phyloP scores from a whole-genome alignment of 2,888 invertebrate species.

The Cheilosia vulpina region DNA sequence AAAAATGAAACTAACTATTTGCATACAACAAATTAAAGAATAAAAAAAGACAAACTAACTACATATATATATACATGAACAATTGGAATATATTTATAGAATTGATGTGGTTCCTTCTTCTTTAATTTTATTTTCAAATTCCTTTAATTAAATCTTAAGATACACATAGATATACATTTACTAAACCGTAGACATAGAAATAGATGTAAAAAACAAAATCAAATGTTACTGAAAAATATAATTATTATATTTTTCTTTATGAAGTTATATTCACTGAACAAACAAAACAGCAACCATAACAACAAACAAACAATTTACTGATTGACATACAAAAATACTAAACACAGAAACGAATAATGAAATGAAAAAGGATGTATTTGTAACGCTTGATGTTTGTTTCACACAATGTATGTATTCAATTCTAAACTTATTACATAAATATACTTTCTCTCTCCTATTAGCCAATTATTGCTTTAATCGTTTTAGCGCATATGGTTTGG shows the following conservation, averaged over 20 bases:
- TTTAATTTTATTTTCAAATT: slow-evolving; percentile 31
- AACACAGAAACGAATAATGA: slow-evolving; percentile 31
- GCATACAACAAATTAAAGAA: slow-evolving; percentile 28
- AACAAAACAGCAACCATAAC: not conserved
- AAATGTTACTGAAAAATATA: slow-evolving; percentile 65
- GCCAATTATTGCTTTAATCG: slow-evolving; percentile 22
- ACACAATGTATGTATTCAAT: not conserved
- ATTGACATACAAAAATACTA: slow-evolving; percentile 17
- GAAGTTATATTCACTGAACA: slow-evolving; percentile 51
- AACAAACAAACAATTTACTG: slow-evolving; percentile 2
- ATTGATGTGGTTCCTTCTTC: slow-evolving; percentile 63
- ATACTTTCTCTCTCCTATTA: slow-evolving; percentile 2
- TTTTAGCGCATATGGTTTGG: slow-evolving; percentile 11
- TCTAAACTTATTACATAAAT: too few relatives aligned
- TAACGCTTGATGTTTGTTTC: slow-evolving; percentile 10
- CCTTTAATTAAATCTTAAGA: slow-evolving; percentile 21
- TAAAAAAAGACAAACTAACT: slow-evolving; percentile 50
- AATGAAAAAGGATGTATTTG: slow-evolving; percentile 29
- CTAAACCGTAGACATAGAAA: slow-evolving; percentile 66
- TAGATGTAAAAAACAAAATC: slow-evolving; percentile 44
- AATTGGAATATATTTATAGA: slow-evolving; percentile 49
- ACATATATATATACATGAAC: slow-evolving; percentile 34
- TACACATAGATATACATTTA: slow-evolving; percentile 42
- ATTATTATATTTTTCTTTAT: slow-evolving; percentile 70
- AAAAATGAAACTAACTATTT: slow-evolving; percentile 43